phyloP scores from a whole-genome alignment of 2,888 invertebrate genomes.

The Oeneis ivallda region DNA sequence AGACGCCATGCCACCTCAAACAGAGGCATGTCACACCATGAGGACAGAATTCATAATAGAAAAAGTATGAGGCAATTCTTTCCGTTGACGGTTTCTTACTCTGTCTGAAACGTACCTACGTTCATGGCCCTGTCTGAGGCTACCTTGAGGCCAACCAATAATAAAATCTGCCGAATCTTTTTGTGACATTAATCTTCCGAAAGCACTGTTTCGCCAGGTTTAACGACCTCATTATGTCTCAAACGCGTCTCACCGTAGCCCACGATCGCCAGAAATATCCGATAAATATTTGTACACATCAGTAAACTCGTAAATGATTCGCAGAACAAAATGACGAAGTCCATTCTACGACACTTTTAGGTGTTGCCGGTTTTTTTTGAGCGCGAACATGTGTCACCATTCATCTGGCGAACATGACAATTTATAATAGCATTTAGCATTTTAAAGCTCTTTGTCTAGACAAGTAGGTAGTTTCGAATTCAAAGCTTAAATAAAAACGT shows the following conservation, averaged over 20 bases:
- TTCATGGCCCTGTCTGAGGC: no score
- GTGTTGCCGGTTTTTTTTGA: constrained; percentile 6
- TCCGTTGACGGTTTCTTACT: no score
- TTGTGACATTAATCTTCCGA: neutral
- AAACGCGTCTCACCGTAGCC: constrained; percentile 46
- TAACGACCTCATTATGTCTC: constrained; percentile 54
- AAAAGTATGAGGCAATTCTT: no score
- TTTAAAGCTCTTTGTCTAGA: neutral
- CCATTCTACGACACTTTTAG: constrained; percentile 3
- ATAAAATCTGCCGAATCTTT: neutral
- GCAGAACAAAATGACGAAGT: constrained; percentile 21
- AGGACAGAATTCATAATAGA: no score
- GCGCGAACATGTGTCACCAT: neutral
- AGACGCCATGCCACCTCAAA: no score
- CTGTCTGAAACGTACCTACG: no score
- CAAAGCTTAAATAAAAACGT: no score
- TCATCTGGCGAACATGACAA: constrained; percentile 14
- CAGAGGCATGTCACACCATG: no score
- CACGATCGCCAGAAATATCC: constrained; percentile 57
- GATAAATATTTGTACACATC: constrained; percentile 59
- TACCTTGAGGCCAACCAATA: no score
- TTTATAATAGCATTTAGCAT: neutral
- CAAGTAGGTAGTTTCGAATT: neutral
- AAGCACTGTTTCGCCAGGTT: constrained; percentile 43
- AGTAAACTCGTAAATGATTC: constrained; percentile 33